A percentile compares a stretch with the other conserved stretches of the same genome.
Conservation (phyloP, 2,888 invertebrate genomes). For the Morpho achilles region DNA sequence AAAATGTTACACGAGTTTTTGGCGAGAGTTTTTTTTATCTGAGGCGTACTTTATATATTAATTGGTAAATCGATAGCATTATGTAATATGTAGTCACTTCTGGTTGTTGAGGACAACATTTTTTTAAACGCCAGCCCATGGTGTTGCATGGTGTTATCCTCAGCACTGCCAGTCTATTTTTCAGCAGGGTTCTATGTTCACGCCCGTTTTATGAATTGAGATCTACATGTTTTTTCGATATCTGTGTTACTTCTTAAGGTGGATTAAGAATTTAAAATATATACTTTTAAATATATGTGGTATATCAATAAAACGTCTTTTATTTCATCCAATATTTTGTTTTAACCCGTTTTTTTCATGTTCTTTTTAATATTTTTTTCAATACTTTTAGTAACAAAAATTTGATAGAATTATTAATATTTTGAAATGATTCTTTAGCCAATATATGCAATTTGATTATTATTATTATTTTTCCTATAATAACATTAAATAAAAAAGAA, state of each 20-base stretch:
- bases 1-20: no score
- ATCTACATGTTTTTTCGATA: constrained; percentile 25
- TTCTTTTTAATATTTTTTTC: no score
- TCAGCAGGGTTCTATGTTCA: constrained; percentile 13
- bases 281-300: constrained; percentile 35
- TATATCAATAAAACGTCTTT: constrained; percentile 26
- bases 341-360: neutral
- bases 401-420: no score
- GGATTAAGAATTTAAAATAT: constrained; percentile 30
- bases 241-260: constrained; percentile 32
- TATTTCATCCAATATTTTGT: constrained; percentile 5
- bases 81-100: neutral
- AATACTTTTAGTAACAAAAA: no score
- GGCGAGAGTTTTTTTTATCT: no score
- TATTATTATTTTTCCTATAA: no score
- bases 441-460: no score
- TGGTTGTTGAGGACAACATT: constrained; percentile 4
- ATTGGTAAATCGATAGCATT: no score
- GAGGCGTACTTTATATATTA: no score
- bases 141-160: neutral
- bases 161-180: neutral
- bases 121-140: neutral
- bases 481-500: no score
- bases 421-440: no score
- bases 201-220: constrained; percentile 16